Evolutionary conservation across 2,888 invertebrate genomes (phyloP).

Genomic region (Trisateles emortualis): DNA sequence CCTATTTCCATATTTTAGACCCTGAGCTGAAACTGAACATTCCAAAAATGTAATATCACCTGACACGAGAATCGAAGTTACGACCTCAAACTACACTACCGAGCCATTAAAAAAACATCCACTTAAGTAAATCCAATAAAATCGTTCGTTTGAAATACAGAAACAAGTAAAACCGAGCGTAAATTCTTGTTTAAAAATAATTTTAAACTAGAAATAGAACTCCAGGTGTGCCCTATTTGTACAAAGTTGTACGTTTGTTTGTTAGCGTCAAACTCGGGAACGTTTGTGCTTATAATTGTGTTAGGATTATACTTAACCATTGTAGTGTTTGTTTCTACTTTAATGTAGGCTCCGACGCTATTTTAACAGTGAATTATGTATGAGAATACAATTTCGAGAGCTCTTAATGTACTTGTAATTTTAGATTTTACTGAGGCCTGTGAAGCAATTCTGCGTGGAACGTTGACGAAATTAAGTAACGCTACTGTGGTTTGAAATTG

Average conservation of each 20-base stretch:
- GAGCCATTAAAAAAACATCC: too few species aligned
- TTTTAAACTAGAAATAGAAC: constrained; percentile 19
- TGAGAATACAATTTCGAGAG: not conserved
- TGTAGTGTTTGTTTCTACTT: constrained; percentile 19
- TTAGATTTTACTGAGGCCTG: too few species aligned
- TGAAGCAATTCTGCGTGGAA: too few species aligned
- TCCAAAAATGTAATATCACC: too few species aligned
- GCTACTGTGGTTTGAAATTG: too few species aligned
- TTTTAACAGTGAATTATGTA: constrained; percentile 7
- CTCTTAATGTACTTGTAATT: not conserved
- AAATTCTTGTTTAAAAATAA: constrained; percentile 2
- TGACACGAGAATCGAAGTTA: too few species aligned
- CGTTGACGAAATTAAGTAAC: too few species aligned
- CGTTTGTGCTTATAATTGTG: constrained; percentile 34
- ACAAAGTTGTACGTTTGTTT: constrained; percentile 22
- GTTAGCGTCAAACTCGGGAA: constrained; percentile 25
- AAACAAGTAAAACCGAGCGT: not conserved
- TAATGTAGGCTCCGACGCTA: not conserved
- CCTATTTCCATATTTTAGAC: too few species aligned
- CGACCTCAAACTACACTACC: too few species aligned
- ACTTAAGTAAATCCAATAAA: not conserved
- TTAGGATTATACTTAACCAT: constrained; percentile 13
- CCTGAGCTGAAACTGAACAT: too few species aligned
- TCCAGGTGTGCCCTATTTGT: constrained; percentile 35
- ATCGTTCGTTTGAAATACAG: not conserved